Conservation (phyloP, 2,113 vertebrate genomes). For the Coptodon bakossiorum region DNA sequence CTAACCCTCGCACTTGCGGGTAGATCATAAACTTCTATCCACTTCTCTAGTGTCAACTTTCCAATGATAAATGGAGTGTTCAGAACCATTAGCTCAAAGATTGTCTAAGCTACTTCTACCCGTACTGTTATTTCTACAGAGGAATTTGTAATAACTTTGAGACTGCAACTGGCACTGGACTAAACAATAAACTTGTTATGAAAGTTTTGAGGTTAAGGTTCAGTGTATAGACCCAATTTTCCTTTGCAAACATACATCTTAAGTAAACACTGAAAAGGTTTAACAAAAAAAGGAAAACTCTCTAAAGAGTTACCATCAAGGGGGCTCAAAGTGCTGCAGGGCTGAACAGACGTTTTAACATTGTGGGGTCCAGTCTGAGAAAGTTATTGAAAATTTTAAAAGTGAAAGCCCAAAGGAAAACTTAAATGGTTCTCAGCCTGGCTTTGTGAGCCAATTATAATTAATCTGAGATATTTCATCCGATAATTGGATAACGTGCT, state of each 20-base stretch:
- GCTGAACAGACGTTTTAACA: neutral
- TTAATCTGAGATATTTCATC: neutral
- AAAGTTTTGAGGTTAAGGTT: neutral
- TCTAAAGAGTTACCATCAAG: neutral
- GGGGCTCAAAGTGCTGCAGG: neutral
- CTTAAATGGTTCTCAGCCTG: neutral
- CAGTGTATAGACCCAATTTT: neutral
- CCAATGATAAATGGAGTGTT: neutral
- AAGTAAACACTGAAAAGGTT: neutral
- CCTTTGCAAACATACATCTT: neutral
- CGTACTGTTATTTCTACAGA: neutral
- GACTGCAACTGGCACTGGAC: neutral
- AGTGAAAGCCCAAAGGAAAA: neutral
- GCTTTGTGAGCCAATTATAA: neutral
- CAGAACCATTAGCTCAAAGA: neutral
- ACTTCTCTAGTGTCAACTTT: neutral
- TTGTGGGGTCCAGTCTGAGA: neutral
- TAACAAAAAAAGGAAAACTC: neutral
- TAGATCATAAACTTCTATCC: neutral
- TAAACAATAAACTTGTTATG: neutral
- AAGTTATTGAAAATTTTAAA: slow-evolving; percentile 11
- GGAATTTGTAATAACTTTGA: neutral
- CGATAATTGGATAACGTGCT: neutral
- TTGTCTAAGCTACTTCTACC: neutral
- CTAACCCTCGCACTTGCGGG: neutral